Base-by-base conservation (phyloP, 2,797 vertebrate genomes). In the Pogoniulus pusillus region DNA sequence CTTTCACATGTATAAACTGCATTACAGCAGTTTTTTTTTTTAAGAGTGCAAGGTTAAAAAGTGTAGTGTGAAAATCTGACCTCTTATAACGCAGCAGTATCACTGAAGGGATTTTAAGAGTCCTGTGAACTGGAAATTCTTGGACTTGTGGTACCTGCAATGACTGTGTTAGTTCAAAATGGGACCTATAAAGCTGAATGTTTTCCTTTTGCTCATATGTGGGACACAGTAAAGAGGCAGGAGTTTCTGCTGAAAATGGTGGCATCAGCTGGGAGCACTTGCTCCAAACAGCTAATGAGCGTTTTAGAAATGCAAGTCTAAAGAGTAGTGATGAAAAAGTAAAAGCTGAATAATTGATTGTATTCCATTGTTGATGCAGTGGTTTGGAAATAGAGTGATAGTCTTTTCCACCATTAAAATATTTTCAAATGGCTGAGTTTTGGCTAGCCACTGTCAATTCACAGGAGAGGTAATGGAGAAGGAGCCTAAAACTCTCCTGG, bases 331-430 rank as follows among this genome's bases (percentile, higher is more conserved):
- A 59, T 87, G 51, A 87, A 69, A 63, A 91, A 82, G 70, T 12
- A 22, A 71, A 72, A 76, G 34, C n/a, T n/a, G 34, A 80, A 66
- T 79, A 85, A 85, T 64, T 84, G 69, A 65, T 80, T 84, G 91
- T 82, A 92, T 51, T 45, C 75, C 59, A 35, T 65, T 80, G 30
- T 53, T 72, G 39, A 89, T 78, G 26, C 11, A 62, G 59, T 60
- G 39, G 30, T 82, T 91, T 91, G 86, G 81, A 79, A 91, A 86
- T 34, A 69, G 85, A 95, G 88, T 39, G 1, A 76, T 82, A 93
- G 76, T 90, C 82, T 95, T 92, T 93, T 93, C 71, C 82, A 51
- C 34, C 43, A 69, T 89, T 86, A 91, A 93, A 91, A 75, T 63
- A 27, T 51, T 81, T 91, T 88, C 53, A 91, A 88, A 77, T 57